Base-by-base conservation (phyloP, 2,113 vertebrate genomes). In the Trichomycterus rosablanca region DNA sequence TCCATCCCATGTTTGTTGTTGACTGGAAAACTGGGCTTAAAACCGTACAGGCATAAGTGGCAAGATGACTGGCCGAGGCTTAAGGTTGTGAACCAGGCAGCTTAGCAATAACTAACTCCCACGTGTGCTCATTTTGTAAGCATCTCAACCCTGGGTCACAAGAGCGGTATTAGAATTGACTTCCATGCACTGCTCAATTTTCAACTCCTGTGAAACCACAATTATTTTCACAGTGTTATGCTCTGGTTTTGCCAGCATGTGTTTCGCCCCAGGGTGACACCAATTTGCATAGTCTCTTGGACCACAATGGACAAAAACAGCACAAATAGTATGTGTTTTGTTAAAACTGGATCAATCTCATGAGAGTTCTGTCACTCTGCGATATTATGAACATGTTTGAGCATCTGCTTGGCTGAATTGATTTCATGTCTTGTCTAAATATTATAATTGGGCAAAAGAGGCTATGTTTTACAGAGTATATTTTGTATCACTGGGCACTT, bases 381-480 rank as follows among this genome's bases (percentile, higher is more conserved):
- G 11, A 60, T 34, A 52, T 63, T 48, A 54, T 67, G 48, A 66
- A 63, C 53, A 53, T 72, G 32, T 67, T 63, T 61, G 44, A 34
- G 23, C 6, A n/a, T 57, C 26, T 71, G 39, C 51, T 35, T 46
- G 34, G 9, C 45, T 63, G 30, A 67, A 67, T 53, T 71, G 63
- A 71, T 71, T 71, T 40, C 39, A 46, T 50, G 43, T 35, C 54
- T 45, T 46, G 19, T 51, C 35, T 44, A 57, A 32, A 32, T 54
- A 39, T 43, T 15, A 71, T 65, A 62, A 56, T 68, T 63, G 58
- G 51, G 12, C 24, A 26, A 44, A 2, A 24, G 39, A 20, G 42
- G 18, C 24, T 5, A 8, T 35, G 8, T 56, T 62, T 71, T 39
- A 34, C 43, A 49, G 20, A 42, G 49, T 19, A 55, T 28, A 39